Percentiles rank a stretch among this genome's conserved stretches.
Conservation (phyloP, 2,113 vertebrate species). For the Eidolon helvum region DNA sequence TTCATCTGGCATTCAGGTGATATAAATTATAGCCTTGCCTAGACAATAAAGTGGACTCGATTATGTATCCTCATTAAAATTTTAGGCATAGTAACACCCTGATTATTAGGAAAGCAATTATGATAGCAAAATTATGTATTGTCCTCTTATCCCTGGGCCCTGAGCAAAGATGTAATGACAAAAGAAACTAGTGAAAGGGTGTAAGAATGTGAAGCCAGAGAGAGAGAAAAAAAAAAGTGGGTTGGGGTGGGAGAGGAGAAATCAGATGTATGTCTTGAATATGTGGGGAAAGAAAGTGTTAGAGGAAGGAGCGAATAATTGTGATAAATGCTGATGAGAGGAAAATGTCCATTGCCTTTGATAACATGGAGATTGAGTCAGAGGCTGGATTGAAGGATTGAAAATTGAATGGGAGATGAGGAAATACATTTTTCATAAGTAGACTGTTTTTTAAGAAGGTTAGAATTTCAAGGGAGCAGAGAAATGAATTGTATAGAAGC, state of each 20-base stretch:
- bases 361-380: not conserved
- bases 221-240: not conserved
- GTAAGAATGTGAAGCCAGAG: not conserved
- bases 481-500: not conserved
- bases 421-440: not conserved
- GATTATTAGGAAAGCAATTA: not conserved
- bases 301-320: not conserved
- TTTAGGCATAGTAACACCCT: not conserved
- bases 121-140: not conserved
- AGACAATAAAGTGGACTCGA: not conserved
- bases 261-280: not conserved
- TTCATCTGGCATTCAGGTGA: not conserved
- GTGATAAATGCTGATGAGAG: not conserved
- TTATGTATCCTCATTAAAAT: not conserved
- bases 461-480: not conserved
- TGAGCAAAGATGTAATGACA: not conserved
- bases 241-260: not conserved
- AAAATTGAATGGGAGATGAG: not conserved
- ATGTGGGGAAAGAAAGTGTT: not conserved
- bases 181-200: not conserved
- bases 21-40: not conserved
- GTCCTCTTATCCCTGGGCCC: not conserved
- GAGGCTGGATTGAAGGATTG: not conserved
- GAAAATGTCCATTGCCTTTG: not conserved
- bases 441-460: not conserved